Percentiles rank a stretch among this genome's conserved stretches.
phyloP scores from a whole-genome alignment of 2,888 invertebrate species.

The Cetonia aurata region DNA sequence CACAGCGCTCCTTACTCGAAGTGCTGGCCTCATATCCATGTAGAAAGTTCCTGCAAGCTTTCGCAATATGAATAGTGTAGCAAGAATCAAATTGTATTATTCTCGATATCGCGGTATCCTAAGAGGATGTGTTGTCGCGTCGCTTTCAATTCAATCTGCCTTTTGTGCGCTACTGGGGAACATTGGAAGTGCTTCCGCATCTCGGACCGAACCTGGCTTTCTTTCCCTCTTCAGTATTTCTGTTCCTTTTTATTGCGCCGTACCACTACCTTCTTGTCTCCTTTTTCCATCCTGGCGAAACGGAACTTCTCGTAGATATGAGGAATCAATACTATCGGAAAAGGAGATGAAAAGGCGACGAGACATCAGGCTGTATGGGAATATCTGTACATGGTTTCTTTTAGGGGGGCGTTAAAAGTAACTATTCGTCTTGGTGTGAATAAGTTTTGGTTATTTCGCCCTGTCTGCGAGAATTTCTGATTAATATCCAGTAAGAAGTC shows the following conservation, averaged over 20 bases:
- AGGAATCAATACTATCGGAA: conserved; percentile 32
- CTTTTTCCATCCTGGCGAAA: conserved; percentile 10
- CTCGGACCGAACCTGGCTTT: conserved; percentile 29
- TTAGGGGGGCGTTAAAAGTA: background rate
- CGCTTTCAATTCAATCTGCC: conserved; percentile 50
- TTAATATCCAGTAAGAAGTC: too few relatives aligned
- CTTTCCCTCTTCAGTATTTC: background rate
- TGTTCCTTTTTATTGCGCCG: conserved; percentile 8
- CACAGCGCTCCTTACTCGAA: conserved; percentile 7
- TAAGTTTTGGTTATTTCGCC: too few relatives aligned
- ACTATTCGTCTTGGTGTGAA: too few relatives aligned
- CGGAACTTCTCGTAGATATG: conserved; percentile 14
- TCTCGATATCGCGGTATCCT: conserved; percentile 47
- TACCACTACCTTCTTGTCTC: conserved; percentile 7
- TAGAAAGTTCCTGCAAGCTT: conserved; percentile 39
- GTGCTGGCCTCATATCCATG: conserved; percentile 3
- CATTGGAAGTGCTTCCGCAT: conserved; percentile 41
- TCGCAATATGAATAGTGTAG: conserved; percentile 51
- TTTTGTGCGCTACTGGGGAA: conserved; percentile 38
- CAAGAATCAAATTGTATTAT: conserved; percentile 55
- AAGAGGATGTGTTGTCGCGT: conserved; percentile 51
- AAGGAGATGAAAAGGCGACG: too few relatives aligned
- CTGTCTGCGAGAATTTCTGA: too few relatives aligned
- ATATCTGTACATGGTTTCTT: background rate
- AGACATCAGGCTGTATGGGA: background rate